Conservation (phyloP, 2,797 vertebrate species). For the Aulostomus chinensis region DNA sequence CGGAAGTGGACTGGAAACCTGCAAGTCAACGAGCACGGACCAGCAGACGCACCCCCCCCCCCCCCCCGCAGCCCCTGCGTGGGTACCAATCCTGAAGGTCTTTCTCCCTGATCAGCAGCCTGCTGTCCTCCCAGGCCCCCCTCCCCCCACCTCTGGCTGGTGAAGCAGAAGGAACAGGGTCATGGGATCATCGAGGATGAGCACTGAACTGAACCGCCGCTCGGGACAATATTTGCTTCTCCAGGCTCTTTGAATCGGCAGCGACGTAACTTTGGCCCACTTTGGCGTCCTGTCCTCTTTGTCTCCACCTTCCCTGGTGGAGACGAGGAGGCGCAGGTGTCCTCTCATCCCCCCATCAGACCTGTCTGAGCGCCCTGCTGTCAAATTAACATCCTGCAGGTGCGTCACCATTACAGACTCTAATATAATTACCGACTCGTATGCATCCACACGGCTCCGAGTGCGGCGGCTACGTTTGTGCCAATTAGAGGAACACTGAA, state of each 20-base stretch:
- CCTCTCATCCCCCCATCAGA: conserved; percentile 8
- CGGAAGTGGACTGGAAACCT: too few relatives aligned
- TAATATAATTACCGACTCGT: conserved; percentile 55
- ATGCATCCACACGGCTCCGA: conserved; percentile 35
- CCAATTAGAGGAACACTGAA: conserved; percentile 55
- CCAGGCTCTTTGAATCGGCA: conserved; percentile 42
- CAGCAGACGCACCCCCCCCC: too few relatives aligned
- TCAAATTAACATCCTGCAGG: conserved; percentile 48
- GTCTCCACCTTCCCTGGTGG: background rate
- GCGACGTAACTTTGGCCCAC: conserved; percentile 45
- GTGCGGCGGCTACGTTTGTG: conserved; percentile 34
- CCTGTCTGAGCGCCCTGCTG: conserved; percentile 11
- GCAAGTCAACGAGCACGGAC: too few relatives aligned
- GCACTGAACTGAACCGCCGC: conserved; percentile 49
- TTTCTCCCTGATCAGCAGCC: too few relatives aligned
- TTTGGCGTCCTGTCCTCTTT: conserved; percentile 16
- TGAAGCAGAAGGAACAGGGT: conserved; percentile 37
- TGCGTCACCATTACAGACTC: conserved; percentile 36
- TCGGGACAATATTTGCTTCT: conserved; percentile 54
- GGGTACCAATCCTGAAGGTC: too few relatives aligned
- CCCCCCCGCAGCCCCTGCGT: too few relatives aligned
- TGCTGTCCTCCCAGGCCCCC: conserved; percentile 21
- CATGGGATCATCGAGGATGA: conserved; percentile 34
- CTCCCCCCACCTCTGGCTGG: background rate
- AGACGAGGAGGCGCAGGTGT: conserved; percentile 19